Evolutionary conservation across 2,888 invertebrate species (phyloP).

Genomic region (Thymelicus acteon): DNA sequence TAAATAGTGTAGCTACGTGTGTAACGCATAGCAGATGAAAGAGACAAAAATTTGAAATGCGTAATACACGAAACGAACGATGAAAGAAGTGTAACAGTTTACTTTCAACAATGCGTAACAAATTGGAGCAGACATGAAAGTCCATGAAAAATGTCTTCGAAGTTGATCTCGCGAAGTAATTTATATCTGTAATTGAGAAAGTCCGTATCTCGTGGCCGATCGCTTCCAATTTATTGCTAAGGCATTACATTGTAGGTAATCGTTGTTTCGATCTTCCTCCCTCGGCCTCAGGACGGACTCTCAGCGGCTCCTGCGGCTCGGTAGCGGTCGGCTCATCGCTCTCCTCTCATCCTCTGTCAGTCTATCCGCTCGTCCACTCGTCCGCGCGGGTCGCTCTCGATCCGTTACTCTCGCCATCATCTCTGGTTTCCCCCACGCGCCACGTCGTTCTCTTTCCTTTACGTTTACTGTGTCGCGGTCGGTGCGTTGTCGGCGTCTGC

Average conservation of each 20-base stretch:
- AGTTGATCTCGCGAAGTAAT: conserved; percentile 28
- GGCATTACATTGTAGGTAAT: conserved; percentile 41
- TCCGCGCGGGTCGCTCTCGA: conserved; percentile 9
- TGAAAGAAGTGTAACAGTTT: background rate
- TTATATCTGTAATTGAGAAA: conserved; percentile 31
- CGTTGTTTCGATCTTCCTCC: conserved; percentile 44
- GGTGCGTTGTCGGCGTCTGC: background rate
- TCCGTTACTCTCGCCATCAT: conserved; percentile 15
- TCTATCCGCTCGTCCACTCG: too few species aligned
- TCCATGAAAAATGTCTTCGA: conserved; percentile 24
- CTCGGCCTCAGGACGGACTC: background rate
- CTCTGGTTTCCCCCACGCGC: background rate
- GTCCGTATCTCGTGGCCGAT: conserved; percentile 28
- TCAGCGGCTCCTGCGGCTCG: too few species aligned
- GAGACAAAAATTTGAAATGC: too few species aligned
- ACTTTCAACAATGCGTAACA: conserved; percentile 5
- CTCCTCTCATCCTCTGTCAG: background rate
- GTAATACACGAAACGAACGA: too few species aligned
- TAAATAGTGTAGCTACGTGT: too few species aligned
- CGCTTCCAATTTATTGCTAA: conserved; percentile 35
- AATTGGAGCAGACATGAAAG: conserved; percentile 10
- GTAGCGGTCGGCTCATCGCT: conserved; percentile 22
- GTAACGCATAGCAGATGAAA: too few species aligned
- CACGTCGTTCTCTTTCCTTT: conserved; percentile 11
- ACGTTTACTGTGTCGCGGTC: background rate